Evolutionary conservation across 2,888 invertebrate genomes (phyloP).

Genomic region (Cephus nigrinus): DNA sequence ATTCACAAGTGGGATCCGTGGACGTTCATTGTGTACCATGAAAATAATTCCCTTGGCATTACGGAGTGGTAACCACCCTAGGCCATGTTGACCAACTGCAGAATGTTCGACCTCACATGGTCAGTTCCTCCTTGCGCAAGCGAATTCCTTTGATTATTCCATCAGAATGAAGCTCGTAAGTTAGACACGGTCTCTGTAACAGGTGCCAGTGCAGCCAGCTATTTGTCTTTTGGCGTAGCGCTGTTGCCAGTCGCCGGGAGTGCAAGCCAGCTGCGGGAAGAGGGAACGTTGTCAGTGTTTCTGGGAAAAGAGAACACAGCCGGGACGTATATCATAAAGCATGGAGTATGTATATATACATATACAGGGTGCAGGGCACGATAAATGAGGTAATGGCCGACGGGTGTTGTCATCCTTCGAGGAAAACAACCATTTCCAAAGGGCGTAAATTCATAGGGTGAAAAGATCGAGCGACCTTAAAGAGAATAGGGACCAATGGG

Average conservation of each 20-base stretch:
- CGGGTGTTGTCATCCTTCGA: background rate
- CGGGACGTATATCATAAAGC: background rate
- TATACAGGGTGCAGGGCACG: background rate
- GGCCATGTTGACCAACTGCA: background rate
- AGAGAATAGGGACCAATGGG: background rate
- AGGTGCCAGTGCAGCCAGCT: background rate
- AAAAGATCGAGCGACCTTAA: constrained; percentile 5
- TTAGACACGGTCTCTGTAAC: background rate
- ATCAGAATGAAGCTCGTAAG: background rate
- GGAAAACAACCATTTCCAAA: constrained; percentile 5
- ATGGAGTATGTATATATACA: background rate
- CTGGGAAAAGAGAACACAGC: background rate
- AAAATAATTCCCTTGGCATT: background rate
- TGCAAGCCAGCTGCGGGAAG: background rate
- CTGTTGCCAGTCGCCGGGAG: background rate
- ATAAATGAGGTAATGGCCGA: background rate
- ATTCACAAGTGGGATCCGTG: background rate
- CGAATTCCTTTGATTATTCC: background rate
- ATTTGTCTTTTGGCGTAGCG: background rate
- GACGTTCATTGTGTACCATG: background rate
- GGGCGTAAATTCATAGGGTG: constrained; percentile 4
- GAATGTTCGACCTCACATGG: background rate
- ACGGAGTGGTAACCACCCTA: background rate
- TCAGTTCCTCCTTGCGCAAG: background rate
- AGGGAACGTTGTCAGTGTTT: background rate